Base-by-base conservation (phyloP, 2,888 invertebrate species). In the Nemotelus pantherinus region DNA sequence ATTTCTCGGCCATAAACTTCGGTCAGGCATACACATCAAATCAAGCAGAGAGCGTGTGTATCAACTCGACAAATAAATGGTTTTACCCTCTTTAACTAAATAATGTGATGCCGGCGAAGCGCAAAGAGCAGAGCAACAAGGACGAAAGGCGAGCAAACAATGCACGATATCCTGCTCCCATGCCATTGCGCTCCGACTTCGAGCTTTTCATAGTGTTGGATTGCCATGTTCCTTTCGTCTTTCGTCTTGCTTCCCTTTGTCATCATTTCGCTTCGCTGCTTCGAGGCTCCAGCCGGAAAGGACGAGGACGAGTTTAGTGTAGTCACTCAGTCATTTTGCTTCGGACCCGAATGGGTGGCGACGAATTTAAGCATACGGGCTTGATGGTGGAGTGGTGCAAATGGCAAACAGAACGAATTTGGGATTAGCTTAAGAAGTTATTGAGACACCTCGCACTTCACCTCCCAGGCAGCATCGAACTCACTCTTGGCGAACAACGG, bases 81-180 rank as follows among this genome's bases (percentile, higher is more conserved):
- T 70, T 70, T 70, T 70, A 70, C 70, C 70, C 70, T 53, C 70
- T 70, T 70, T 70, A 70, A 70, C 70, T 70, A 70, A 70, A 70
- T 70, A 70, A 70, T 70, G 70, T 70, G 70, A 55, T 70, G 41
- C 45, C 45, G 9, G 67, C 47, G 10, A 41, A 65, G 67, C 9
- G 67, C 25, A n/a, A 53, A 70, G 39, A 39, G 48, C 6, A 39
- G 55, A 41, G 45, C 50, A 44, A 65, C 3, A 65, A 47, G 47
- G 43, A 41, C 10, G 47, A 65, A 55, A 53, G 70, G 41, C n/a
- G 50, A 70, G 43, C 55, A 70, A 55, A 55, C 70, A 70, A 70
- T 70, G 9, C 41, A 39, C 63, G 63, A 63, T 63, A 63, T 63
- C 43, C 63, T 63, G 63, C 63, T 43, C 43, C 10, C 41, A 63